Base-by-base conservation (phyloP, 2,888 invertebrate genomes). In the Miltochrista miniata region DNA sequence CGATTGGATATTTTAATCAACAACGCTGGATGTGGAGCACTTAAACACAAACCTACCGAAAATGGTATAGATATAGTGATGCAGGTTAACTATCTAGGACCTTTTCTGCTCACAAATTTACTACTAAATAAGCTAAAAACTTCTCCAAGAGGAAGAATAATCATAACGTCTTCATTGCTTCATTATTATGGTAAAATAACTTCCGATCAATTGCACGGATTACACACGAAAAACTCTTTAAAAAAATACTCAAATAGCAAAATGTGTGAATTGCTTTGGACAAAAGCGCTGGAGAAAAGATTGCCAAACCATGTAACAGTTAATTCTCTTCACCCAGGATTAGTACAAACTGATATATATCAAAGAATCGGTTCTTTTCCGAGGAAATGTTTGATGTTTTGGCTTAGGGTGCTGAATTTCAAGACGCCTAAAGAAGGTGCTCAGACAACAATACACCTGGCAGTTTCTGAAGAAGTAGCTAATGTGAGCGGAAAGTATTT, bases 261-360 rank as follows among this genome's bases (percentile, higher is more conserved):
- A 59, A 65, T 92, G 0, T 86, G 79, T 54, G 77, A 86, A 37
- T 56, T 92, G 1, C 62, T 92, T 1, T 89, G 87, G 79, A 77
- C 79, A 10, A 89, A 83, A 44, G 90, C 89, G 5, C 71, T 93
- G 11, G 80, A 83, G 0, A 84, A 80, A 35, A 71, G 77, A 24
- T 56, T 92, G 2, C 82, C 87, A 1, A 64, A 67, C 10, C 94
- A 94, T 3, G 94, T 97, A 0, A 96, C 95, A 0, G 96, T 93
- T 0, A 97, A 97, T 74, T 95, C 94, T 59, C 81, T 97, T 43
- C 97, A 97, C 84, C 98, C 97, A 0, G 98, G 98, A 10, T 86
- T 96, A 77, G 95, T 97, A 34, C 94, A 95, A 74, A 95, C 95
- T 0, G 95, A 95, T 18, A 96, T 96, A 45, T 96, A 95, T 93